Evolutionary conservation across 2,113 vertebrate genomes (phyloP).

Genomic region (Gavia stellata): DNA sequence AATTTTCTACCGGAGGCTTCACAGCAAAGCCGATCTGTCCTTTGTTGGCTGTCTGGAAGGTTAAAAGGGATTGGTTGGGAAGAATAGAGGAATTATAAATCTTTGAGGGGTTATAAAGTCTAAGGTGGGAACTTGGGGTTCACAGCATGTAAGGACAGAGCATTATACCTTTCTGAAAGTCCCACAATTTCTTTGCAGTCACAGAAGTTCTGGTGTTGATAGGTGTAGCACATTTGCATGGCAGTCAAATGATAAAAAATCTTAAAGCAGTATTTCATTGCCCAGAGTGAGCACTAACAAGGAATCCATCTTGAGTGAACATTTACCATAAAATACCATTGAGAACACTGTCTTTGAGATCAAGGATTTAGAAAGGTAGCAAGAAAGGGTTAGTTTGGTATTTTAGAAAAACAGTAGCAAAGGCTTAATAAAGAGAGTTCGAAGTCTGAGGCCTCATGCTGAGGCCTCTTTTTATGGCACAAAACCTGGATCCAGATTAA

Average conservation of each 20-base stretch:
- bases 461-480: neutral
- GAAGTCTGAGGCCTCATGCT: neutral
- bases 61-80: neutral
- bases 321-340: neutral
- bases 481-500: neutral
- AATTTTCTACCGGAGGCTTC: neutral
- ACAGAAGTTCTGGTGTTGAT: neutral
- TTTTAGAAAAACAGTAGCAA: neutral
- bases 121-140: neutral
- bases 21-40: neutral
- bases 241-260: neutral
- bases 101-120: neutral
- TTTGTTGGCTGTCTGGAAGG: neutral
- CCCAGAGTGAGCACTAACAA: fast-evolving
- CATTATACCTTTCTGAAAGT: neutral
- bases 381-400: neutral
- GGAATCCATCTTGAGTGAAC: neutral
- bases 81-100: neutral
- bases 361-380: neutral
- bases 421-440: neutral
- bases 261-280: neutral
- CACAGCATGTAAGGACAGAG: neutral
- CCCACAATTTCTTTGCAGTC: neutral
- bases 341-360: neutral
- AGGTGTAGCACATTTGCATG: neutral